Percentiles rank a stretch among this genome's conserved stretches.
phyloP scores from a whole-genome alignment of 2,888 invertebrate genomes.

The Drosophila paranaensis region DNA sequence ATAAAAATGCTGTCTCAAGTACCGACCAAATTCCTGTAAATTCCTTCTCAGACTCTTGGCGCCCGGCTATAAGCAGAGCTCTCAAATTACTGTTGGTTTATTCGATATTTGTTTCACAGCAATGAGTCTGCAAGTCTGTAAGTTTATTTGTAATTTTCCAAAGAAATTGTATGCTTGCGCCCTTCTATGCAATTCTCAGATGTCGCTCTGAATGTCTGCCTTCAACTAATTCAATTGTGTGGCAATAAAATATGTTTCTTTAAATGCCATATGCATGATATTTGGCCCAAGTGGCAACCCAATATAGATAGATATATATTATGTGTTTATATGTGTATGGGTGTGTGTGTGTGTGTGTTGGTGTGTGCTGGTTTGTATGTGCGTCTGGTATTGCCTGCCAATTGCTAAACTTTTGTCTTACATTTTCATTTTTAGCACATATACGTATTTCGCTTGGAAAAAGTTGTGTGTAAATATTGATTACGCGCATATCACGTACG shows the following conservation, averaged over 20 bases:
- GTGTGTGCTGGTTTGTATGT: conserved; percentile 7
- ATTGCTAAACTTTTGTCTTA: conserved; percentile 48
- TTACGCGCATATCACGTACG: conserved; percentile 74
- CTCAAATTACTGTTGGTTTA: neutral
- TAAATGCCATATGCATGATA: conserved; percentile 43
- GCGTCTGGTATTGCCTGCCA: conserved; percentile 24
- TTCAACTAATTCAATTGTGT: conserved; percentile 20
- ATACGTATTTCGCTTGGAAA: conserved; percentile 23
- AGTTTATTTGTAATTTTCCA: conserved; percentile 2
- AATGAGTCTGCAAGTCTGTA: neutral
- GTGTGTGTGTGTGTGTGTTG: neutral
- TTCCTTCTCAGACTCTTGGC: too few relatives aligned
- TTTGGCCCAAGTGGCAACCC: conserved; percentile 25
- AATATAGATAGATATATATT: conserved; percentile 3
- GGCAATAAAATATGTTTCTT: conserved; percentile 29
- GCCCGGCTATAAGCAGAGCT: neutral
- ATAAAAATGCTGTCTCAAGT: too few relatives aligned
- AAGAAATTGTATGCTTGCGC: neutral
- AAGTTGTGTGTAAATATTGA: conserved; percentile 74
- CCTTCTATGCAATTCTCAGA: conserved; percentile 10
- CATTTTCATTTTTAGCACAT: conserved; percentile 47
- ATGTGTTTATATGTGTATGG: neutral
- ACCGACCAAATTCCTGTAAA: too few relatives aligned
- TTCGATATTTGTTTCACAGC: neutral
- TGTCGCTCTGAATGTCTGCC: neutral